Conservation (phyloP, 2,113 vertebrate species). For the Pteropus alecto region DNA sequence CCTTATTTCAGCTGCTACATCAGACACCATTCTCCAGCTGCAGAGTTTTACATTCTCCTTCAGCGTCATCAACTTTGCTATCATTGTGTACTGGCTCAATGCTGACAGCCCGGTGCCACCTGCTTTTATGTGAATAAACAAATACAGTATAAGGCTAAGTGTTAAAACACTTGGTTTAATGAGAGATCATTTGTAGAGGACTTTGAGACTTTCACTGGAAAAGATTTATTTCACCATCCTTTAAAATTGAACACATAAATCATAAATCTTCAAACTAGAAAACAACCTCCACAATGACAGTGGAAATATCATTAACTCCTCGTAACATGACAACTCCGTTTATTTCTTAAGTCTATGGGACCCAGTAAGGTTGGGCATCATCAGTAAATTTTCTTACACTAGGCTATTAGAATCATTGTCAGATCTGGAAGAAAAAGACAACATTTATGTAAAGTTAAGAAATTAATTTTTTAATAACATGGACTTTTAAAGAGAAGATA, state of each 20-base stretch:
- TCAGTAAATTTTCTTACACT: not conserved
- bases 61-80: not conserved
- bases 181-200: not conserved
- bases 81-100: not conserved
- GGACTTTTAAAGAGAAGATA: not conserved
- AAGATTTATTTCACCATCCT: not conserved
- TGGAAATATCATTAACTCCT: not conserved
- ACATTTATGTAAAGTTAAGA: not conserved
- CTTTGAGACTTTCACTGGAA: not conserved
- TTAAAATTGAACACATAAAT: not conserved
- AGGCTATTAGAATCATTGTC: not conserved
- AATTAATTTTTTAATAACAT: not conserved
- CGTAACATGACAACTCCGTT: not conserved
- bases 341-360: not conserved
- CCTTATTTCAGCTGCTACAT: not conserved
- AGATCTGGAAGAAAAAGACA: not conserved
- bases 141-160: not conserved
- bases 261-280: not conserved
- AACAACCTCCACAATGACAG: not conserved
- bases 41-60: not conserved
- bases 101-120: not conserved
- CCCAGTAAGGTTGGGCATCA: not conserved
- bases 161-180: not conserved
- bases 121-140: not conserved
- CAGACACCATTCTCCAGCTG: not conserved